These are phyloP conservation scores for Gymnoscopelus braueri DNA, from an alignment of 2,797 vertebrate species.

Conservation along the genomic window DNA sequence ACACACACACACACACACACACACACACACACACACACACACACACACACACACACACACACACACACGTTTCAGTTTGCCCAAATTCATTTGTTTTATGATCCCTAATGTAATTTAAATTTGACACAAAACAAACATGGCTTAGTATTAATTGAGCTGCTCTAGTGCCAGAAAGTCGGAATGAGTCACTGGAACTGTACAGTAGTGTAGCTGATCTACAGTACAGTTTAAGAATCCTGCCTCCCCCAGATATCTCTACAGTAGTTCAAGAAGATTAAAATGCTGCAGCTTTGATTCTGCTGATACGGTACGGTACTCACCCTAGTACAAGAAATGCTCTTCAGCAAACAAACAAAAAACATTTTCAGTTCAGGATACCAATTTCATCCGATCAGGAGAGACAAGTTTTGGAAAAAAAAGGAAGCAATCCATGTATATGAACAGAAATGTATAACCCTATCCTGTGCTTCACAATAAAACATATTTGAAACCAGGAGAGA, in stretches of 20 bases:
- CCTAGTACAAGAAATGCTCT: not conserved
- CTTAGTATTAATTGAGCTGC: constrained; percentile 41
- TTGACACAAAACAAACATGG: constrained; percentile 53
- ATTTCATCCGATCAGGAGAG: too few relatives aligned
- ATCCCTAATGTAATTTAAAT: constrained; percentile 17
- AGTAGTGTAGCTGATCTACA: constrained; percentile 38
- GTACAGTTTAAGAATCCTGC: constrained; percentile 20
- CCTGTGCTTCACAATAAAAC: too few relatives aligned
- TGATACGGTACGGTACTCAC: constrained; percentile 58
- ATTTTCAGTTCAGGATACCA: too few relatives aligned
- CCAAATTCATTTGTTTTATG: constrained; percentile 38
- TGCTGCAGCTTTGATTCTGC: constrained; percentile 60
- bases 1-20: constrained; percentile 7
- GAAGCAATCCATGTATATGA: too few relatives aligned
- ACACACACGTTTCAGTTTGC: constrained; percentile 9
- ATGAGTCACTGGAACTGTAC: constrained; percentile 53
- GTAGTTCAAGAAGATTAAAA: constrained; percentile 59
- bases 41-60: constrained; percentile 7
- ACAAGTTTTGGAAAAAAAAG: too few relatives aligned
- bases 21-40: constrained; percentile 35
- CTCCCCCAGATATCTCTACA: constrained; percentile 61
- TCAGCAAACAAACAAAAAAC: too few relatives aligned
- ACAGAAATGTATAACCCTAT: too few relatives aligned
- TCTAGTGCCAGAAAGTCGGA: constrained; percentile 34
- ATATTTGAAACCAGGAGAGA: too few relatives aligned